These are phyloP conservation scores for Corythaixoides concolor DNA, from an alignment of 2,113 vertebrate genomes.

Conservation along the genomic window DNA sequence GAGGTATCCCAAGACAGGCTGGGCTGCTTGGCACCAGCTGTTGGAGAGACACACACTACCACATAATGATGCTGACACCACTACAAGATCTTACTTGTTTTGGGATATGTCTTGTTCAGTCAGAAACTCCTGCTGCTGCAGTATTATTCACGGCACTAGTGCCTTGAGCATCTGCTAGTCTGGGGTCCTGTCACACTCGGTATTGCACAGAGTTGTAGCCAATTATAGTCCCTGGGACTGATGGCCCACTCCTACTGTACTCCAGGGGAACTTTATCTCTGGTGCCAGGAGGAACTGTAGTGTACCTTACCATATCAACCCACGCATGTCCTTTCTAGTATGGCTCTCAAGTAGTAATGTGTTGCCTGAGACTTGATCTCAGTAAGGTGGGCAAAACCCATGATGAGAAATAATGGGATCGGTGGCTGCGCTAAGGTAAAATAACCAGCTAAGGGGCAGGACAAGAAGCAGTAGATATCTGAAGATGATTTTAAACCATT, in stretches of 20 bases:
- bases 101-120: neutral
- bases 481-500: neutral
- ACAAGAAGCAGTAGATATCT: neutral
- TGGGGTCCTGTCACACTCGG: neutral
- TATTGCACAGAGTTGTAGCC: neutral
- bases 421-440: neutral
- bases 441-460: neutral
- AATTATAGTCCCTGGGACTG: neutral
- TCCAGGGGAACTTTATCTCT: neutral
- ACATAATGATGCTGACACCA: neutral
- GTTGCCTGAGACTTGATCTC: neutral
- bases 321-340: neutral
- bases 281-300: neutral
- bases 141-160: neutral
- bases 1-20: fast-evolving
- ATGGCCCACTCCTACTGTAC: neutral
- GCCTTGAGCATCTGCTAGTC: neutral
- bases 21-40: neutral
- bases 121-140: neutral
- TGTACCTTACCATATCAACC: neutral
- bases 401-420: neutral
- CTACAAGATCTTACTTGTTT: neutral
- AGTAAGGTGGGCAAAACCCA: neutral
- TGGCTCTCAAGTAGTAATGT: neutral
- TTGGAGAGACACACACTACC: neutral